These are phyloP conservation scores for Rhea pennata DNA, from an alignment of 2,113 vertebrate genomes.

Conservation along the genomic window DNA sequence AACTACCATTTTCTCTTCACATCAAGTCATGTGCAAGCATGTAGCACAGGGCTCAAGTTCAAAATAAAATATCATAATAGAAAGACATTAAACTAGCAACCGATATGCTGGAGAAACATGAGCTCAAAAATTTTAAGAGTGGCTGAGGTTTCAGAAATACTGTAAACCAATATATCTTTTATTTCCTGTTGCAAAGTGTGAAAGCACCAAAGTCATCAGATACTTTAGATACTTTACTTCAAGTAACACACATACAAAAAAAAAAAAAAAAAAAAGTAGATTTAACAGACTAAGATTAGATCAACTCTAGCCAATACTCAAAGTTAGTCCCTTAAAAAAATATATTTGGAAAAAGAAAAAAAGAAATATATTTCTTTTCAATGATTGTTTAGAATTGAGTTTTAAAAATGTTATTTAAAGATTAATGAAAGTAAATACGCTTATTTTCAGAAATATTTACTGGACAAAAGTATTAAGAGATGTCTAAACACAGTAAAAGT, in stretches of 20 bases:
- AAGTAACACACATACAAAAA: not conserved
- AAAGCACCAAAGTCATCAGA: not conserved
- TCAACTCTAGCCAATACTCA: not conserved
- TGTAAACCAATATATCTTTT: not conserved
- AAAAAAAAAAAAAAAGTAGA: not conserved
- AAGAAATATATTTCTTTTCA: not conserved
- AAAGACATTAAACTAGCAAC: not conserved
- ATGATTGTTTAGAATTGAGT: not conserved
- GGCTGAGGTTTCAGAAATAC: not conserved
- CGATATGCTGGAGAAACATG: not conserved
- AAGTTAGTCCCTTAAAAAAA: not conserved
- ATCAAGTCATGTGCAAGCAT: not conserved
- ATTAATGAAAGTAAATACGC: not conserved
- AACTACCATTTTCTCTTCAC: not conserved
- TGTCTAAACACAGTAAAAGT: not conserved
- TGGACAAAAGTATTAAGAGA: not conserved
- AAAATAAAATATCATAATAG: not conserved
- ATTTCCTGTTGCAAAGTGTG: not conserved
- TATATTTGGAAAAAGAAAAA: not conserved
- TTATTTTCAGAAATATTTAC: not conserved
- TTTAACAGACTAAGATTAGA: not conserved
- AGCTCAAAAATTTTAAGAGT: not conserved
- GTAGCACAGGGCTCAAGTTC: not conserved
- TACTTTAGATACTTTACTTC: not conserved
- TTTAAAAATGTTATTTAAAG: not conserved